phyloP scores from a whole-genome alignment of 92 coral and sea anemone genomes.

The Paragorgia papillata region DNA sequence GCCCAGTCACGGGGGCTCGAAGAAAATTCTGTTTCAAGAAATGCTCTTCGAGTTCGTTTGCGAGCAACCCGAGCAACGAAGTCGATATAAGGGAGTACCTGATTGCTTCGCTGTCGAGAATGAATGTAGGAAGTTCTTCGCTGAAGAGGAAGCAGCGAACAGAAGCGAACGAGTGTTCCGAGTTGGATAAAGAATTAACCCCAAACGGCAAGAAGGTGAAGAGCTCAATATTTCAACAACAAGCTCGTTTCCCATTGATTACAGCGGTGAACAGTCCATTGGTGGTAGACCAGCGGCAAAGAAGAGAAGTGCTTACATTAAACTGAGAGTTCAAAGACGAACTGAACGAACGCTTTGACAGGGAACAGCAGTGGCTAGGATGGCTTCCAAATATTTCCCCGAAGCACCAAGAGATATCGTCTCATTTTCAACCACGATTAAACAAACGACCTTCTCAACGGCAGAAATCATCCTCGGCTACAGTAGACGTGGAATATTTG shows the following conservation, averaged over 20 bases:
- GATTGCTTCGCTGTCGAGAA: constrained; percentile 79
- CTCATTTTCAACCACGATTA: too few species aligned
- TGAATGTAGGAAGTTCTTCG: constrained; percentile 84
- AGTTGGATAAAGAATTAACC: constrained; percentile 9
- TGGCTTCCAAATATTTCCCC: too few species aligned
- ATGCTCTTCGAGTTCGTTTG: constrained; percentile 73
- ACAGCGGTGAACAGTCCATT: constrained; percentile 18
- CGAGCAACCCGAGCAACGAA: constrained; percentile 62
- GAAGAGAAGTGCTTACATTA: constrained; percentile 33
- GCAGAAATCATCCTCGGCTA: too few species aligned
- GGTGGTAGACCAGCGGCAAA: constrained; percentile 31
- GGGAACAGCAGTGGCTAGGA: not conserved
- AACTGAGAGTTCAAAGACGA: constrained; percentile 11
- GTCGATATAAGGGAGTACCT: constrained; percentile 76
- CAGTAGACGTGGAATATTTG: too few species aligned
- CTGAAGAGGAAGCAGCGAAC: constrained; percentile 78
- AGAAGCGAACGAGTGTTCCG: constrained; percentile 28
- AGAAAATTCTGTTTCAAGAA: constrained; percentile 74
- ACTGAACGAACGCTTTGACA: not conserved
- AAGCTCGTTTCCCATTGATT: constrained; percentile 23
- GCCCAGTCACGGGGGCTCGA: constrained; percentile 74
- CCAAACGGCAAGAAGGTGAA: constrained; percentile 36
- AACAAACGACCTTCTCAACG: too few species aligned
- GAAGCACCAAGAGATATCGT: too few species aligned
- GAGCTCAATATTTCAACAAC: constrained; percentile 26